Percentiles rank a stretch among this genome's conserved stretches.
Conservation (phyloP, 2,797 vertebrate species). For the Rhynchonycteris naso region DNA sequence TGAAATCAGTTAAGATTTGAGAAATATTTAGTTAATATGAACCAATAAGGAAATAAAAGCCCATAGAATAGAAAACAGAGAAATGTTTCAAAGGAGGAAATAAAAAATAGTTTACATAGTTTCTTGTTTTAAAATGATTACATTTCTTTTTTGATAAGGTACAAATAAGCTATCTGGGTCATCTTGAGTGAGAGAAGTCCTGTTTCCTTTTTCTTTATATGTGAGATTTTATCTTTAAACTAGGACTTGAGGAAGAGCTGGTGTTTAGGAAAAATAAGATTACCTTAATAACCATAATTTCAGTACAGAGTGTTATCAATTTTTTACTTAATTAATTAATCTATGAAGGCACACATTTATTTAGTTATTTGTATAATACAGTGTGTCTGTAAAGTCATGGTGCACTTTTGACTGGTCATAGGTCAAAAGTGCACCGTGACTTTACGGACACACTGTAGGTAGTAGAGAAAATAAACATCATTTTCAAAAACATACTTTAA, state of each 20-base stretch:
- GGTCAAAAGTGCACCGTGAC: too few species aligned
- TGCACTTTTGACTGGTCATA: too few species aligned
- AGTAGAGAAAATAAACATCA: too few species aligned
- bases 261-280: not conserved
- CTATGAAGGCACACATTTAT: too few species aligned
- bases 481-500: too few species aligned
- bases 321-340: too few species aligned
- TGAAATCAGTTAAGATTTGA: not conserved
- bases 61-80: not conserved
- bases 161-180: not conserved
- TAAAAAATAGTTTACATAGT: not conserved
- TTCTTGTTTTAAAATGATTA: conserved; percentile 4
- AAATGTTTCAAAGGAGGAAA: not conserved
- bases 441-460: too few species aligned
- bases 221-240: not conserved
- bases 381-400: too few species aligned
- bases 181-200: not conserved
- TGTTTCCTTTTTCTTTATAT: fast-evolving
- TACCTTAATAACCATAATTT: not conserved
- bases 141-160: not conserved
- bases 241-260: not conserved
- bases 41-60: not conserved
- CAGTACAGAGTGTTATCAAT: not conserved
- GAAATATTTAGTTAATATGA: not conserved
- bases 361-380: too few species aligned